Evolutionary conservation across 2,797 vertebrate genomes (phyloP), one percentile per base, ranked within the genome.

Genomic region (Chelidonichthys spinosus): DNA sequence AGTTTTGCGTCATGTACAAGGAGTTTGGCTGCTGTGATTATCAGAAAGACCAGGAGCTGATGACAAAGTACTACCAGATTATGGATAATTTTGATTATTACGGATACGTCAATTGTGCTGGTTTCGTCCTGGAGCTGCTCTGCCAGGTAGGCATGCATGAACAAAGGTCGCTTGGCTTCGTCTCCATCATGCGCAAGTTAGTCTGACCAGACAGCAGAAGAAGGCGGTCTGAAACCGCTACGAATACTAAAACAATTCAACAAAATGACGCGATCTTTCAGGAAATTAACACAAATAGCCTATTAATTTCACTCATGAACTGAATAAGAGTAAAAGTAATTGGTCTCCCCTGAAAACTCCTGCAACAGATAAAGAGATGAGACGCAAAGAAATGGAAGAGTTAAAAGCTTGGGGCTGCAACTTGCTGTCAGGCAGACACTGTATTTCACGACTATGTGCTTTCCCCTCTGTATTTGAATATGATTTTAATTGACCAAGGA

Each of bases 1-100:
- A 90, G 77, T 97, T 99, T 78, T 99, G 98, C 92, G 80, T 88
- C 1, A 95, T 94, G 91, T 98, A 99, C 91, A 91, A 90, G 50
- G 87, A 94, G 44, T 97, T 99, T 56, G 98, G 98, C 90, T 99
- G 98, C 95, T 99, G 98, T 77, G 95, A 97, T 13, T 81, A 62
- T 0, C 60, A 75, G 62, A 96, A 88, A 5, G 97, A 99, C 92
- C 88, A 91, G 64, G 92, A 93, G 50, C 93, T 98, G 69, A 94
- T 93, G 86, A 65, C 82, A 9, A 95, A 92, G 59, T 98, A 94
- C 87, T 95, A 96, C 87, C 59, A 76, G 44, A 87, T 97, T 49
- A 92, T 95, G 92, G 93, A 93, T 18, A 39, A 84, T 50, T 90
- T 96, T 33, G 96, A 96, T 78, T 89, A 93, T 65, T 71, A 79